phyloP scores from a whole-genome alignment of 2,888 invertebrate genomes.

The Argyra leucocephala region DNA sequence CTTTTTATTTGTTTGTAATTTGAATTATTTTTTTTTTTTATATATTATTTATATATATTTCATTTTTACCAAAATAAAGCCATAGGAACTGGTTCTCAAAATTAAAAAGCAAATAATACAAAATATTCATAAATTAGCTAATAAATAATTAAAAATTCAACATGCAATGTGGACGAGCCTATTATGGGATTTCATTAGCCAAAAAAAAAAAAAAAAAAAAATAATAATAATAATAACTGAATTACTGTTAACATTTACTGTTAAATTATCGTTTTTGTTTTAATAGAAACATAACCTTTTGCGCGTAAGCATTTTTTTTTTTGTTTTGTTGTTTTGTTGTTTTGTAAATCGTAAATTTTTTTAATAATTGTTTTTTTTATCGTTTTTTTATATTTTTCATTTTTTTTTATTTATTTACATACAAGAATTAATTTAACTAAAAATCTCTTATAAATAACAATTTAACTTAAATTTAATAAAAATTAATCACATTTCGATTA shows the following conservation, averaged over 20 bases:
- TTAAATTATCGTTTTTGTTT: neutral
- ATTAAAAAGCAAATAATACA: neutral
- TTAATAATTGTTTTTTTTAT: neutral
- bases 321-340: too few relatives aligned
- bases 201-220: neutral
- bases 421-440: conserved; percentile 6
- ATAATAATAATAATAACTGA: too few relatives aligned
- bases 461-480: neutral
- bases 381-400: neutral
- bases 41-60: too few relatives aligned
- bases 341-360: too few relatives aligned
- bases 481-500: conserved; percentile 6
- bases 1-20: too few relatives aligned
- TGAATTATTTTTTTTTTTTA: too few relatives aligned
- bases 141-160: neutral
- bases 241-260: neutral
- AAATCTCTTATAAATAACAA: neutral
- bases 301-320: neutral
- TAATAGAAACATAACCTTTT: neutral
- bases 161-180: neutral
- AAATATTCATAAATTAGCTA: neutral
- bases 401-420: neutral
- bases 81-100: neutral
- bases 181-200: neutral
- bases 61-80: neutral